Percentiles rank a stretch among this genome's conserved stretches.
phyloP scores from a whole-genome alignment of 2,113 vertebrate genomes.

The Spermophilus dauricus region DNA sequence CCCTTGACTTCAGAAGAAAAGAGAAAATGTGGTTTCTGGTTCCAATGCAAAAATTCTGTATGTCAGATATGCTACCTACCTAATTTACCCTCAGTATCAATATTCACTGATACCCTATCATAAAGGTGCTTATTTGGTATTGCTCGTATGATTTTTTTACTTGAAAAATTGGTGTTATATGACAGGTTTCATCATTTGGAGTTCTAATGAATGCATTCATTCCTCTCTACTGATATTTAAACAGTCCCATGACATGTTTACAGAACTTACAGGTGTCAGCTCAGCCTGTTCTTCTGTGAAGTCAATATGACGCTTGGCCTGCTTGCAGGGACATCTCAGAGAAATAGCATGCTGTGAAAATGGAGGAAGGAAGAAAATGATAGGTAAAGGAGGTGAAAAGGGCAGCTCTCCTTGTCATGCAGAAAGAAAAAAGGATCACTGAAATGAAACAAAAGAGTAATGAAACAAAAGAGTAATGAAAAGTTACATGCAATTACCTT shows the following conservation, averaged over 20 bases:
- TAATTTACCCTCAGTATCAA: background rate
- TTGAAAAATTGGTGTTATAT: constrained; percentile 32
- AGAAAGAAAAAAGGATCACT: constrained; percentile 74
- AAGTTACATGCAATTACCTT: constrained; percentile 49
- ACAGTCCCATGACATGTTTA: constrained; percentile 3
- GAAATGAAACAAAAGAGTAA: constrained; percentile 59
- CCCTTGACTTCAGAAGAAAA: constrained; percentile 18
- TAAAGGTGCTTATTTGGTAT: constrained; percentile 34
- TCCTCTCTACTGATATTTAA: constrained; percentile 36
- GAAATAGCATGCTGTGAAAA: constrained; percentile 92
- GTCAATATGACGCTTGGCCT: constrained; percentile 90
- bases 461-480: constrained; percentile 73
- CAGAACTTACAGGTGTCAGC: constrained; percentile 92
- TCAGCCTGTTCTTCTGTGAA: constrained; percentile 91
- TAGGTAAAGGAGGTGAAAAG: constrained; percentile 80
- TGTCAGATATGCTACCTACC: background rate
- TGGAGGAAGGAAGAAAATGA: constrained; percentile 79
- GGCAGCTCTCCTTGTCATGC: constrained; percentile 75
- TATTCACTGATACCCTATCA: background rate
- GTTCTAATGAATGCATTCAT: constrained; percentile 24
- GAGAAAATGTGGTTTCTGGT: background rate
- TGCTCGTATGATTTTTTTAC: constrained; percentile 51
- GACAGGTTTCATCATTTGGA: constrained; percentile 36
- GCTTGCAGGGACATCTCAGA: constrained; percentile 89
- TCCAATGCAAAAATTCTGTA: background rate